Base-by-base conservation (phyloP, 1,140 invertebrate species). In the Chymomyza costata region DNA sequence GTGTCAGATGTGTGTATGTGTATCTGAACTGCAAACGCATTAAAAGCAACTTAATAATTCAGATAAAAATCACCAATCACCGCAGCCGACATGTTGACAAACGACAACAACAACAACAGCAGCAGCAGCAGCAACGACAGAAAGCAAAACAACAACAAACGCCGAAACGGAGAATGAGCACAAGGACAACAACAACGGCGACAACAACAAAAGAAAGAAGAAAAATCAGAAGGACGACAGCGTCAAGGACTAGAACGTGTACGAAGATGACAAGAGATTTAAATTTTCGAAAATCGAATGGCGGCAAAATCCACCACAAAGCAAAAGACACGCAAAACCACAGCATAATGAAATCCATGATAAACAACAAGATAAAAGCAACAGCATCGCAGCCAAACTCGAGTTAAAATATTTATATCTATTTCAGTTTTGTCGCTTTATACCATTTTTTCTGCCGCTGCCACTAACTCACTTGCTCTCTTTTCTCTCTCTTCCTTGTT, bases 21-120 rank as follows among this genome's bases (percentile, higher is more conserved):
- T n/a, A n/a, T n/a, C n/a, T n/a, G n/a, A n/a, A n/a, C n/a, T n/a
- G 61, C 68, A 62, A 76, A 76, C 71, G 71, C 71, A 76, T 76
- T 76, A 76, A 76, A 76, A 76, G 71, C 71, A 76, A 76, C 71
- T 76, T 78, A 76, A 76, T 76, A 76, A 76, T 76, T 76, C 71
- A 78, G 71, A 76, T 78, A 73, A 38, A 76, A 76, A 78, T 76
- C 71, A 78, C 71, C 71, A 76, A 76, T 78, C 71, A 78, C 71
- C 71, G 58, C 50, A 38, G 71, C 57, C 69, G 71, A 76, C 71
- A 76, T 70, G 73, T 76, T 76, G 71, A 76, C 71, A 76, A 76
- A 76, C 71, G 71, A 76, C 64, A 57, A 66, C 71, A 65, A 46
- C 59, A 53, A 59, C 68, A 30, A 31, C 55, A 28, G 17, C 46